Evolutionary conservation across 2,113 vertebrate genomes (phyloP).

Genomic region (Accipiter virgatus): DNA sequence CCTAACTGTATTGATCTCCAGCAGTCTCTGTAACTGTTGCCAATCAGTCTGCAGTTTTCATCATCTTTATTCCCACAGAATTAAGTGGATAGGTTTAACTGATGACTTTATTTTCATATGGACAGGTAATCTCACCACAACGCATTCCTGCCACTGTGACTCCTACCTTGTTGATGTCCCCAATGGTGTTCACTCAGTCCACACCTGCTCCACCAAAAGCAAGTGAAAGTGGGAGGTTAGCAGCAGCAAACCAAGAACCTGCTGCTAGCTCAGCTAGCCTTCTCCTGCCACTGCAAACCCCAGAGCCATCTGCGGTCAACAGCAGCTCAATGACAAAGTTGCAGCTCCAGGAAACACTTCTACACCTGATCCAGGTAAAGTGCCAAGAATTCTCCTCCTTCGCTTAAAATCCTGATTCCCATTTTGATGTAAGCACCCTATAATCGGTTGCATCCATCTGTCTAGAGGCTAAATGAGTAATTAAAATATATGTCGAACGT

Average conservation of each 20-base stretch:
- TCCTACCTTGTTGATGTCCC: constrained; percentile 84
- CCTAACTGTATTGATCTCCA: rapidly evolving
- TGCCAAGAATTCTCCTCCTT: rapidly evolving
- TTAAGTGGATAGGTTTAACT: not conserved
- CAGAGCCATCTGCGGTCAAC: not conserved
- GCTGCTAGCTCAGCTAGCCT: not conserved
- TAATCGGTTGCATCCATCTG: rapidly evolving
- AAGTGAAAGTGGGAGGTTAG: not conserved
- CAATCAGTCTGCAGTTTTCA: rapidly evolving
- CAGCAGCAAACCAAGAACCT: constrained; percentile 6
- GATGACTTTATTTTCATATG: not conserved
- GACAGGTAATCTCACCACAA: constrained; percentile 81
- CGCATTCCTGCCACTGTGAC: constrained; percentile 75
- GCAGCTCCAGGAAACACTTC: constrained; percentile 87
- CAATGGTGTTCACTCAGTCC: constrained; percentile 83
- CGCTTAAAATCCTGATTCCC: not conserved
- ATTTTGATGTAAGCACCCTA: rapidly evolving
- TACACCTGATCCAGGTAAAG: constrained; percentile 87
- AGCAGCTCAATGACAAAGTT: constrained; percentile 71
- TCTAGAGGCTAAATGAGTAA: not conserved
- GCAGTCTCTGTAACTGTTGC: not conserved
- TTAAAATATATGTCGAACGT: rapidly evolving
- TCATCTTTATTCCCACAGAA: rapidly evolving
- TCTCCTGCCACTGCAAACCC: constrained; percentile 56
- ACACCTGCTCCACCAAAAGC: constrained; percentile 25